Conservation (phyloP, 1,140 invertebrate species). For the Plutomurus gul region DNA sequence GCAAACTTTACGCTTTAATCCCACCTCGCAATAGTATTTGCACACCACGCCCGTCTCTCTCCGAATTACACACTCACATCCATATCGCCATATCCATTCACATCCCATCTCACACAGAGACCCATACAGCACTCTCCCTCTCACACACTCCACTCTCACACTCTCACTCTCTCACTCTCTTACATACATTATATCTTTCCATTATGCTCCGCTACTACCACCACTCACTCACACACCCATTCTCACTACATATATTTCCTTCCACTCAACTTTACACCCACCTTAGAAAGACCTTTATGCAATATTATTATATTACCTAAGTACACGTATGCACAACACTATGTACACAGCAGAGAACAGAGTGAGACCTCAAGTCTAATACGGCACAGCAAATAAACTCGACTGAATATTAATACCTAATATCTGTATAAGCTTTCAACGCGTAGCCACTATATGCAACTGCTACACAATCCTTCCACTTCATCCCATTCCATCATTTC, state of each 20-base stretch:
- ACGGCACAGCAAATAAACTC: too few species aligned
- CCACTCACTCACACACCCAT: not conserved
- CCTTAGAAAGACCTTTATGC: not conserved
- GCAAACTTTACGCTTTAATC: conserved; percentile 41
- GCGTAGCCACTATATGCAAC: not conserved
- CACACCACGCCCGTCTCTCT: conserved; percentile 11
- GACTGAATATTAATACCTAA: not conserved
- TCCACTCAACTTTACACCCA: not conserved
- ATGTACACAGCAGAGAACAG: too few species aligned
- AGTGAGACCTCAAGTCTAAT: too few species aligned
- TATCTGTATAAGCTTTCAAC: not conserved
- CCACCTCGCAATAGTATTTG: conserved; percentile 30
- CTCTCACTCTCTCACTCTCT: not conserved
- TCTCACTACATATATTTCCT: conserved; percentile 14
- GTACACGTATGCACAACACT: too few species aligned
- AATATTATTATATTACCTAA: not conserved
- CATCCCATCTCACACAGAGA: not conserved
- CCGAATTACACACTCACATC: conserved; percentile 10
- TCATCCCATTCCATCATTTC: conserved; percentile 24
- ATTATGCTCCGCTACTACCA: not conserved
- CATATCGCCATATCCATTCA: conserved; percentile 1
- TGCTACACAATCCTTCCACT: conserved; percentile 1
- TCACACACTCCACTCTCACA: not conserved
- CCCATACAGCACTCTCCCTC: not conserved
- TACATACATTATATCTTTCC: not conserved